A percentile compares a stretch with the other conserved stretches of the same genome.
Conservation (phyloP, 2,797 vertebrate genomes). For the Odontamblyopus rebecca region DNA sequence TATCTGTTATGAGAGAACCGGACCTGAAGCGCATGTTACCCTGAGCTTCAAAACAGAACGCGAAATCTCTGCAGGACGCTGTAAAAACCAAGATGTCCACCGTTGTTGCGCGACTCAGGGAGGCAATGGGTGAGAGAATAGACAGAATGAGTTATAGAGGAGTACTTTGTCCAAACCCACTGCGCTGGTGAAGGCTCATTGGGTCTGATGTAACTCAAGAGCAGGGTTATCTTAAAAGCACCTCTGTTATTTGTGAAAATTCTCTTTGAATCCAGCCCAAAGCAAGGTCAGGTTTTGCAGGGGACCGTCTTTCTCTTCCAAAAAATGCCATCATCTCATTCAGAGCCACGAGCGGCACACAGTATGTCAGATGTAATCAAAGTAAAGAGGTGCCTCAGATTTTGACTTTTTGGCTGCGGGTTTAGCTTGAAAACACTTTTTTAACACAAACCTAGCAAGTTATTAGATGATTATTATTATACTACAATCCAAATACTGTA, state of each 20-base stretch:
- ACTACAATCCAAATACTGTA: too few relatives aligned
- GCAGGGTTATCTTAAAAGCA: not conserved
- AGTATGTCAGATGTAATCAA: not conserved
- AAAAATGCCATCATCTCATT: not conserved
- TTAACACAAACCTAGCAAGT: too few relatives aligned
- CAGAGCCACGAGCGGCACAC: not conserved
- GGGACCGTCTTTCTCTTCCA: not conserved
- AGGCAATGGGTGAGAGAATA: constrained; percentile 2
- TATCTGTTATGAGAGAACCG: constrained; percentile 10
- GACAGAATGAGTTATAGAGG: not conserved
- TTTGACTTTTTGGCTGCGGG: constrained; percentile 29
- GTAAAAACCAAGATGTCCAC: constrained; percentile 4
- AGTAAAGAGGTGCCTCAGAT: too few relatives aligned
- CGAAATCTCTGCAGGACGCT: constrained; percentile 9
- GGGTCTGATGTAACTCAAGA: not conserved
- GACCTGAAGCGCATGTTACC: constrained; percentile 34
- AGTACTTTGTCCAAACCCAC: not conserved
- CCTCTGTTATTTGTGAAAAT: not conserved
- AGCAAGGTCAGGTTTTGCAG: not conserved
- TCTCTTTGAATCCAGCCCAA: constrained; percentile 3
- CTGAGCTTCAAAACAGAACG: constrained; percentile 24
- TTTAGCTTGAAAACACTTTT: too few relatives aligned
- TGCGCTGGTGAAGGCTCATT: not conserved
- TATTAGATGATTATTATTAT: too few relatives aligned
- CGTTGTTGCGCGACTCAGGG: not conserved